Evolutionary conservation across 2,797 vertebrate genomes (phyloP).

Genomic region (Alectoris magna): DNA sequence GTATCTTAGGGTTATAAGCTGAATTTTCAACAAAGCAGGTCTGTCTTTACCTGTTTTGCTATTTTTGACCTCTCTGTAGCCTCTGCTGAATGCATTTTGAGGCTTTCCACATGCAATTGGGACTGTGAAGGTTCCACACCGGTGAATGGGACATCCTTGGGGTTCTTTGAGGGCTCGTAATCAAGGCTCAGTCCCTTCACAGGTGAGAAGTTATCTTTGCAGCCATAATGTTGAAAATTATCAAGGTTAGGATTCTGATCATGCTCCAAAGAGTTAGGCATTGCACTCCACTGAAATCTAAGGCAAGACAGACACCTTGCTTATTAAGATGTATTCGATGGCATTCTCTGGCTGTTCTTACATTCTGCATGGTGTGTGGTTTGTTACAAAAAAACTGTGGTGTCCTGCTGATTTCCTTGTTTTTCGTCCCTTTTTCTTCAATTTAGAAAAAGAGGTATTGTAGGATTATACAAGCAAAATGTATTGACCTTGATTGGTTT

Average conservation of each 20-base stretch:
- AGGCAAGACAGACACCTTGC: background rate
- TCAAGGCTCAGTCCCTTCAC: too few species aligned
- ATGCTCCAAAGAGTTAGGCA: too few species aligned
- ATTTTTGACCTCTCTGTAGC: background rate
- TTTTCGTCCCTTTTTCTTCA: background rate
- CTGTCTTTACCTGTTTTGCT: background rate
- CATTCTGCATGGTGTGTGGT: background rate
- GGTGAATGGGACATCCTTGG: too few species aligned
- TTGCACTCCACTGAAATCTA: background rate
- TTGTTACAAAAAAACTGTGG: background rate
- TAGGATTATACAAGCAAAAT: background rate
- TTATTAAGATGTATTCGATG: background rate
- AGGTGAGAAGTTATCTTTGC: background rate
- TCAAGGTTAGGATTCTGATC: background rate
- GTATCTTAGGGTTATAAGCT: background rate
- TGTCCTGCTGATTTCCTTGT: background rate
- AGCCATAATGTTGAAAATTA: background rate
- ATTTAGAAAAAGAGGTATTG: background rate
- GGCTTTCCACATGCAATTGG: background rate
- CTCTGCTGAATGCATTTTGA: background rate
- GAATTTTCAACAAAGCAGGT: background rate
- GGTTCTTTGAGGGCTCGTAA: background rate
- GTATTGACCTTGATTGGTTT: background rate
- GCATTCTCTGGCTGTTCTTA: background rate
- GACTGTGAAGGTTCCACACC: accelerated